Base-by-base conservation (phyloP, 2,797 vertebrate species). In the Psittacula echo region DNA sequence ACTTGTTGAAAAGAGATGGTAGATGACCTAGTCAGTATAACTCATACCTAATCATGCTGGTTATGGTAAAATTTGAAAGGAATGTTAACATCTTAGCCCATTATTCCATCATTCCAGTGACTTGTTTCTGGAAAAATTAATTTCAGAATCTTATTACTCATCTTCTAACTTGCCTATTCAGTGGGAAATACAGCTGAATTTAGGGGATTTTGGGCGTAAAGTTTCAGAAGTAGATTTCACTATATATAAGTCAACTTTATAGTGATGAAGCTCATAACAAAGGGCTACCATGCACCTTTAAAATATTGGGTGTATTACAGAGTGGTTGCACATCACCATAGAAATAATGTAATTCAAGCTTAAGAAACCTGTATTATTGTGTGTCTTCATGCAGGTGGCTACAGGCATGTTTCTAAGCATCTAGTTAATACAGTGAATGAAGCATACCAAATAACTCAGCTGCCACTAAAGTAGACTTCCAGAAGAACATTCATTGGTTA, bases 161-260 rank as follows among this genome's bases (percentile, higher is more conserved):
- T 54, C 23, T 64, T 82, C 58, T 61, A 47, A 65, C 15, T 7
- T 65, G 6, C 3, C 2, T 75, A 22, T 78, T 78, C 26, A 47
- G 21, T 75, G 20, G 12, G 10, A 92, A 89, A 71, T 71, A 16
- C 7, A 64, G 9, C 7, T 78, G 34, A 56, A 19, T 6, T 30
- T 5, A 23, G 11, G 5, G 3, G 0, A 4, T 11, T 24, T 67
- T 62, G 58, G 0, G 30, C 20, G 11, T 7, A 68, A 83, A 62
- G 51, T 76, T 86, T 81, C 8, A 32, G 30, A 48, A 47, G 9
- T 72, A 64, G 3, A 66, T 73, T 74, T 89, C 5, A 87, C 34
- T 37, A n/a, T 56, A 62, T 5, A 50, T 64, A 20, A 60, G 10
- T 4, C n/a, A 58, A 30, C 44, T 66, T 84, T 67, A 9, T 62